A percentile compares a stretch with the other conserved stretches of the same genome.
Evolutionary conservation across 2,113 vertebrate genomes (phyloP).

Genomic region (Regulus satrapa): DNA sequence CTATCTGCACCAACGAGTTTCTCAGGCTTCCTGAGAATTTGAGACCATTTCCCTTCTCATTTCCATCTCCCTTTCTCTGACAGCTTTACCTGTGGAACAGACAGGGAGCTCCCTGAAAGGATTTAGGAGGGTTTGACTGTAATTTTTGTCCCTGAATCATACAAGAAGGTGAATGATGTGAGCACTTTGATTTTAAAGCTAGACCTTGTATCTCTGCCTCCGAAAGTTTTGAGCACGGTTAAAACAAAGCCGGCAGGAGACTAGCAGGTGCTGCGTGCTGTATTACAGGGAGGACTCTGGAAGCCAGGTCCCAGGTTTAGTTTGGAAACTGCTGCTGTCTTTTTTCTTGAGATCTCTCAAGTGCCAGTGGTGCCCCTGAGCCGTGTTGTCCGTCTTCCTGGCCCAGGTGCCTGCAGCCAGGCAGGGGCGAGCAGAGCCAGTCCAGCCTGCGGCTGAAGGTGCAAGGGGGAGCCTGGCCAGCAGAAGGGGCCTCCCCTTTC

Average conservation of each 20-base stretch:
- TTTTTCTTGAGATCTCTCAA: background rate
- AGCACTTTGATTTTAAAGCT: background rate
- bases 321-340: background rate
- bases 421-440: background rate
- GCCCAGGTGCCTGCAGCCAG: background rate
- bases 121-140: background rate
- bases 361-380: background rate
- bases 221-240: background rate
- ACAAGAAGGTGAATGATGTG: background rate
- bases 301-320: background rate
- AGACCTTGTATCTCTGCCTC: background rate
- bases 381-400: background rate
- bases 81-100: background rate
- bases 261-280: rapidly evolving
- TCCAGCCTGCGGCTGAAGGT: background rate
- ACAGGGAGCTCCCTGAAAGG: background rate
- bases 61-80: background rate
- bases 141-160: background rate
- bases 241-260: background rate
- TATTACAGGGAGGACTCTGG: background rate
- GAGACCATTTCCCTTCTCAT: background rate
- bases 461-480: background rate
- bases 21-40: background rate
- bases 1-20: background rate
- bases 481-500: too few species aligned